Evolutionary conservation across 2,888 invertebrate genomes (phyloP), one percentile per base, ranked within the genome.

Genomic region (Lysandra bellargus): DNA sequence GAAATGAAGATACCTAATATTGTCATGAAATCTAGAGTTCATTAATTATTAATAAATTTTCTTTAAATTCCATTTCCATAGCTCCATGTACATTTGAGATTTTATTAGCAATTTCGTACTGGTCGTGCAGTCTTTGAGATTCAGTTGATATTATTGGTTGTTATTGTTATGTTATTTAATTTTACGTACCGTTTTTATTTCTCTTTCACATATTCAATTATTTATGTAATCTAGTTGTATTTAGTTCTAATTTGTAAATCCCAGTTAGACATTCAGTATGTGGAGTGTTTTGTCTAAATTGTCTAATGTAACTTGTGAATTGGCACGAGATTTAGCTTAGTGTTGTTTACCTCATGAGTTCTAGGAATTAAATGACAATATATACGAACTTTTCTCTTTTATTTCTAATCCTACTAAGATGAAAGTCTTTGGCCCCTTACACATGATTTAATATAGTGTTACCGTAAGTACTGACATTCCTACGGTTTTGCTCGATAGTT

Each of bases 341-440:
- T 88, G 87, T 92, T 93, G 92, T 93, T 94, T 94, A 94, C 94
- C 94, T 94, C 94, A 94, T 93, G 93, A 93, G 90, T 92, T 93
- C 90, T 94, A 94, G 94, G 90, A 92, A 94, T 90, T 90, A 94
- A 94, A 93, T 88, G 87, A 91, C 89, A 92, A 89, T 92, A 92
- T 92, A 88, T 90, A 87, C 83, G 79, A 78, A 78, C 79, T 17
- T 84, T 89, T 90, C 89, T 85, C 85, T 88, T 88, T 78, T 75
- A 78, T 78, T 33, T 7, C 33, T 74, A 17, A 49, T n/a, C 30
- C 5, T 64, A 7, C 23, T 49, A 9, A 49, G 49, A 49, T 49
- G 9, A 49, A 49, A 49, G 9, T 49, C 49, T 49, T 49, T 49
- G 44, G 23, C 23, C 23, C 23, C 23, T 23, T 23, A 23, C 23